Base-by-base conservation (phyloP, 2,888 invertebrate species). In the Tridacna gigas region DNA sequence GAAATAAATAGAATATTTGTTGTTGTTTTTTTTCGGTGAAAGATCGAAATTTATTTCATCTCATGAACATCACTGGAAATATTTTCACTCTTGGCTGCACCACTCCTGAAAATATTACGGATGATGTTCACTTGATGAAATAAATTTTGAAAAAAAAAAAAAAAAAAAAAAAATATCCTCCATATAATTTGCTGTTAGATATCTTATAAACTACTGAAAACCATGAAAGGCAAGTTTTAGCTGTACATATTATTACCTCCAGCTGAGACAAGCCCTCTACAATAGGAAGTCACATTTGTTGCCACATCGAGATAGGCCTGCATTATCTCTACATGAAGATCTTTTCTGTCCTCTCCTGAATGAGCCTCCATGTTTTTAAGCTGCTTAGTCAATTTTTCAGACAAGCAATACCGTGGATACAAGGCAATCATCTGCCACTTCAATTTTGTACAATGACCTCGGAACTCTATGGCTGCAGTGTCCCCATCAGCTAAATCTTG, bases 361-460 rank as follows among this genome's bases (percentile, higher is more conserved):
- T 86, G 86, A 15, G 80, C 85, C 56, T 89, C 89, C 22, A 91
- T 80, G 75, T 87, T 90, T 71, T 88, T 86, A 67, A 93, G 86
- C 84, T 93, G 92, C 83, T 93, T 93, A 79, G 82, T 84, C 5
- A 92, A 87, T 45, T 88, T 90, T 67, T 93, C 94, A 9, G 92
- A 92, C 60, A 93, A 89, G 76, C 91, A 90, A 88, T 97, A 98
- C 83, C 97, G 96, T 5, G 97, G 96, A 86, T 98, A 95, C 75
- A 98, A 95, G 0, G 96, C 96, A 79, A 98, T 94, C 96, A 97
- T 97, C 63, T 97, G 95, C 86, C 96, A 96, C 92, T 97, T 97
- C 83, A 98, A 95, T 1, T 97, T 96, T 90, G 96, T 96, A 18
- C 94, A 85, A 67, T 94, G 93, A 79, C 93, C 92, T 74, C 90